Percentiles rank a stretch among this genome's conserved stretches.
These are phyloP conservation scores for Pterobdella sp. DNA, from an alignment of 2,888 invertebrate species.

Conservation along the genomic window DNA sequence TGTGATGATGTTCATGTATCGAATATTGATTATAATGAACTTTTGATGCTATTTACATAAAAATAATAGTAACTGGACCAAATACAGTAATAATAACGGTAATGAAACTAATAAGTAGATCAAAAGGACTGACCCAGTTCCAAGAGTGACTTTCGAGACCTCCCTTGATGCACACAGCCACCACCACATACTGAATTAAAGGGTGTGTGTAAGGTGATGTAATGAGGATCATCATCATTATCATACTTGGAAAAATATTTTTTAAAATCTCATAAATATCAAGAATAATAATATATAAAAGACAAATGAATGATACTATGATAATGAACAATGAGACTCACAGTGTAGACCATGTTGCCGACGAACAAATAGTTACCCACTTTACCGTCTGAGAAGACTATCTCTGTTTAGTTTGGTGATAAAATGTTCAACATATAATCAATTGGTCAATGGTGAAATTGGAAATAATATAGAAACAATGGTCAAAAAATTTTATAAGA, in stretches of 20 bases:
- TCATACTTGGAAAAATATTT: no score
- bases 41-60: no score
- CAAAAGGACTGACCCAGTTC: slow-evolving; percentile 47
- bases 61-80: not conserved
- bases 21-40: no score
- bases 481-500: not conserved
- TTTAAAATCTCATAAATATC: no score
- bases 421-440: no score
- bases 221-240: no score
- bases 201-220: no score
- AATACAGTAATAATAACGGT: not conserved
- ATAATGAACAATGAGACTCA: slow-evolving; percentile 58
- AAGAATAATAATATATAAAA: no score
- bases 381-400: slow-evolving; percentile 60
- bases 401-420: slow-evolving; percentile 46
- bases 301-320: no score
- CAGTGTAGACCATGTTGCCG: slow-evolving; percentile 93
- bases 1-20: not conserved
- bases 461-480: no score
- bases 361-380: slow-evolving; percentile 81
- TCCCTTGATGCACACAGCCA: slow-evolving; percentile 95
- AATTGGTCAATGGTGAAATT: no score
- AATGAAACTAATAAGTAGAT: not conserved
- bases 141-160: slow-evolving; percentile 65
- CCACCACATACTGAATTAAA: slow-evolving; percentile 86